These are phyloP conservation scores for Hydropotes inermis DNA, from an alignment of 2,113 vertebrate species.

Conservation along the genomic window DNA sequence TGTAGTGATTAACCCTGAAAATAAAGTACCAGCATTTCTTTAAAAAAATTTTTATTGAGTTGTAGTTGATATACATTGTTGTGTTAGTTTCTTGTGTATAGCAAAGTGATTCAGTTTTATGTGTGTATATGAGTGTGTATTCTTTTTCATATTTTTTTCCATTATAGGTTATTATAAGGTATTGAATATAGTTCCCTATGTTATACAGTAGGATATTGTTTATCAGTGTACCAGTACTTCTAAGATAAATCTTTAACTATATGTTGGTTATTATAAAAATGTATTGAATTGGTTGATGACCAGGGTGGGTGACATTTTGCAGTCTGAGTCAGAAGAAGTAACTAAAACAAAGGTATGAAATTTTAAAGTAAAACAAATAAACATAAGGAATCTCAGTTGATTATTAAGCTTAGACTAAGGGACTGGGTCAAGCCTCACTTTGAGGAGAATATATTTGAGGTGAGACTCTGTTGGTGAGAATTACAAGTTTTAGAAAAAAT, in stretches of 20 bases:
- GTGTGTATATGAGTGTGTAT: neutral
- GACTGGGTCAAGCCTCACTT: neutral
- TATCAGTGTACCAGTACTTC: neutral
- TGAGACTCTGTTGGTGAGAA: neutral
- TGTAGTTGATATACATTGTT: neutral
- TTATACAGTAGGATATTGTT: neutral
- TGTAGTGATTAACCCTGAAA: conserved; percentile 7
- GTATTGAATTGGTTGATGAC: neutral
- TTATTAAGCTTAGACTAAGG: neutral
- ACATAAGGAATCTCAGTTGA: neutral
- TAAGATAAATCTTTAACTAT: neutral
- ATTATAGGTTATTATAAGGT: neutral
- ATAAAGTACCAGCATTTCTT: neutral
- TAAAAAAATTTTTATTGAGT: neutral
- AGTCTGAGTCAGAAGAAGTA: neutral
- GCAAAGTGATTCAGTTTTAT: neutral
- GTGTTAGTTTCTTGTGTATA: neutral
- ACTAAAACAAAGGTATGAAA: neutral
- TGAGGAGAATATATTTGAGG: neutral
- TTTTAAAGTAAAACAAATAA: conserved; percentile 13
- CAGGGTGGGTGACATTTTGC: conserved; percentile 15
- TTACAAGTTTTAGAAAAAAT: conserved; percentile 29
- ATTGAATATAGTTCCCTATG: neutral
- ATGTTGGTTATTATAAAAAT: conserved; percentile 25
- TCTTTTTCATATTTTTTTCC: neutral